A percentile compares a stretch with the other conserved stretches of the same genome.
Conservation (phyloP, 35 echinoderm and acorn worm species). For the Antedon bifida region DNA sequence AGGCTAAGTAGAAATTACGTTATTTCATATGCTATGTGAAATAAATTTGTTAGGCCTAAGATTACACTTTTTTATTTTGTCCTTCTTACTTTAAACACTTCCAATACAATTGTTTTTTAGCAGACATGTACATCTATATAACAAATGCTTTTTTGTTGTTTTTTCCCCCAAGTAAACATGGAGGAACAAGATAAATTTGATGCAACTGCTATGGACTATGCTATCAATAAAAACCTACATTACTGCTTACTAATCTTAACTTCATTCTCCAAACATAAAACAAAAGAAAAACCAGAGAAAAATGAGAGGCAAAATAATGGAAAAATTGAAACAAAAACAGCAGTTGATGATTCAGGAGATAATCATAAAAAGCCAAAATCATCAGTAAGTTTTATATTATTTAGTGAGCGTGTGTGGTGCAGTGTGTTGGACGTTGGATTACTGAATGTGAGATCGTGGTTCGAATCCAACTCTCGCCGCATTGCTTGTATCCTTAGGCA, state of each 20-base stretch:
- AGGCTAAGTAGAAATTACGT: no score
- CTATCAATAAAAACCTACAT: conserved; percentile 44
- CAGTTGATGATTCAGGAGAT: background rate
- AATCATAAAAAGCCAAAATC: background rate
- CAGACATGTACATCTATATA: no score
- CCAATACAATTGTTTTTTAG: no score
- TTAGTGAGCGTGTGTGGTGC: background rate
- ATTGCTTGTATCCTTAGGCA: no score
- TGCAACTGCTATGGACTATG: conserved; percentile 59
- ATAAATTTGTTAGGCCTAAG: no score
- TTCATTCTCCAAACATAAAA: conserved; percentile 35
- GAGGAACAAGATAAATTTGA: conserved; percentile 13
- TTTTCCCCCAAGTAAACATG: conserved; percentile 20
- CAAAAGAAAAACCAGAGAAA: background rate
- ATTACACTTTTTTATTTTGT: no score
- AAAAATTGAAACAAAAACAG: conserved; percentile 9
- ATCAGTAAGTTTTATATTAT: background rate
- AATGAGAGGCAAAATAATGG: background rate
- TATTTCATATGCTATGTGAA: no score
- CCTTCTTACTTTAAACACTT: no score
- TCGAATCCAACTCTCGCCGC: no score
- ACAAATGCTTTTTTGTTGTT: background rate
- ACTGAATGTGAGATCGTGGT: no score
- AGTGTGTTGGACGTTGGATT: background rate
- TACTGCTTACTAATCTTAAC: conserved; percentile 66